Evolutionary conservation across 2,888 invertebrate genomes (phyloP), one percentile per base, ranked within the genome.

Genomic region (Acrobasis suavella): DNA sequence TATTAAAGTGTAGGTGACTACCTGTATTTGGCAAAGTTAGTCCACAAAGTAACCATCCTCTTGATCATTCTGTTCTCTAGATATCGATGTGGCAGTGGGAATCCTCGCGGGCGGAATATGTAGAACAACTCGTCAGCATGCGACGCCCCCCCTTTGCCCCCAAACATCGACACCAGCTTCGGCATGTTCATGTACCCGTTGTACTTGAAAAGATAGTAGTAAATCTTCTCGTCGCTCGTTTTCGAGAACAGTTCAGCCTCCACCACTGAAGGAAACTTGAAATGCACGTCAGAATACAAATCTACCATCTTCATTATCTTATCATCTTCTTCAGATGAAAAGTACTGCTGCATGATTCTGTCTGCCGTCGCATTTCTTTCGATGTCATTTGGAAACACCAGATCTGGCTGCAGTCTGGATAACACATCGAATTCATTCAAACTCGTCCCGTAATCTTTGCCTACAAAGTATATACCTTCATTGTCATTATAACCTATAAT

Each of bases 41-140:
- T 91, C 91, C 91, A 92, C 69, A 92, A 70, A 8, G 83, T 86
- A 37, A 90, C 82, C 88, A 92, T 89, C 1, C 84, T 75, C 50
- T 75, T 73, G 55, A 87, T 82, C 88, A 90, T 90, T 2, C 68
- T 66, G 12, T 69, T 73, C 69, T 92, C 92, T 15, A 87, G 68
- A 50, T 75, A 77, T 16, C 82, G 75, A n/a, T 83, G 80, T 0
- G 89, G 87, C 51, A 89, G 64, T 0, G 90, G 91, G 56, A 91
- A 81, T 1, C 81, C 77, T 55, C 84, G 83, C 0, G 91, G 88
- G 69, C 85, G 87, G 80, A 92, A 89, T 70, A 92, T 73, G 70
- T 92, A 92, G 72, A 92, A 87, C 54, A 92, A 69, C 63, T 92
- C 92, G 56, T 92, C 92, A 0, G 85, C 92, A 60, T 92, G 92